Percentiles rank a stretch among this genome's conserved stretches.
These are phyloP conservation scores for Mormyrops attenuatus DNA, from an alignment of 2,797 vertebrate genomes.

Conservation along the genomic window DNA sequence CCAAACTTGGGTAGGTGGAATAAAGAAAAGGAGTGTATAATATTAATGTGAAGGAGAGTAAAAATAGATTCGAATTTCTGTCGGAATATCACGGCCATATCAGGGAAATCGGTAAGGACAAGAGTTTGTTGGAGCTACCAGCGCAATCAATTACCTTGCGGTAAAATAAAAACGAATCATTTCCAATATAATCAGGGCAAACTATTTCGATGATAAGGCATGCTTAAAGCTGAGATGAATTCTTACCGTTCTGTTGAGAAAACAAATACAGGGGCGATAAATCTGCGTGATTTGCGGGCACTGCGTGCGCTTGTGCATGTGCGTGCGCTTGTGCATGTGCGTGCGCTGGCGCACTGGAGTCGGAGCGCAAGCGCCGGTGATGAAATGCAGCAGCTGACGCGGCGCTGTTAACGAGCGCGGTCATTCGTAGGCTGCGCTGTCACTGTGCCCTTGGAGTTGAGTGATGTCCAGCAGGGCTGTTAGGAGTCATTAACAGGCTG, in stretches of 20 bases:
- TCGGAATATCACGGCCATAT: background rate
- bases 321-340: background rate
- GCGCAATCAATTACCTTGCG: background rate
- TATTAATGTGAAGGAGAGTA: background rate
- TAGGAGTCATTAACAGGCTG: background rate
- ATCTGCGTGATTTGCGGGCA: background rate
- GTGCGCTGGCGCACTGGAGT: background rate
- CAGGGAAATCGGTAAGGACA: background rate
- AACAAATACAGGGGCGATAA: background rate
- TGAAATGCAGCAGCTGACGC: background rate
- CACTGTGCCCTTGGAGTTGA: background rate
- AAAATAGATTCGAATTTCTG: background rate
- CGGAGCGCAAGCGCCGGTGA: background rate
- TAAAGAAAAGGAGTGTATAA: background rate
- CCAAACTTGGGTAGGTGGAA: background rate
- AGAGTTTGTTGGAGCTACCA: background rate
- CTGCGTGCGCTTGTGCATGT: background rate
- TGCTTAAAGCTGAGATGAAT: background rate
- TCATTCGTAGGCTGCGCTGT: background rate
- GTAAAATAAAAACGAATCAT: background rate
- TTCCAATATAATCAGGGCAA: background rate
- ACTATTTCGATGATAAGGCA: background rate
- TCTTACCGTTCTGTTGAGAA: background rate
- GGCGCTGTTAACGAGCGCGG: background rate
- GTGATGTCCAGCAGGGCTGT: constrained; percentile 7